A percentile compares a stretch with the other conserved stretches of the same genome.
These are phyloP conservation scores for Hassar affinis DNA, from an alignment of 2,113 vertebrate genomes.

Conservation along the genomic window DNA sequence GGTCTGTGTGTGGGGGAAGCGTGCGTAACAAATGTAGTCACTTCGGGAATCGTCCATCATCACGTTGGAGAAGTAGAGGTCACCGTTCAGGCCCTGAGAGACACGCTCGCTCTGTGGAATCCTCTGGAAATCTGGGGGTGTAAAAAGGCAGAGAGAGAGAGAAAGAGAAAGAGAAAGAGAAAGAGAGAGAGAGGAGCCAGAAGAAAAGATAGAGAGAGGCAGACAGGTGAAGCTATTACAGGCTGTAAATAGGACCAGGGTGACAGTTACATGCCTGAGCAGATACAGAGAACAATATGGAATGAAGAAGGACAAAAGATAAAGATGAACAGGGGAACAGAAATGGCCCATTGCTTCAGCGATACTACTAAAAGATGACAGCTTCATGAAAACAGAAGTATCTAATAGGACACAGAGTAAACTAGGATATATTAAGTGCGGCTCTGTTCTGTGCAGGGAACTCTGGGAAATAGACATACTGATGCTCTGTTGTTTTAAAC, in stretches of 20 bases:
- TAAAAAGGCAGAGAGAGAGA: background rate
- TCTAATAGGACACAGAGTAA: background rate
- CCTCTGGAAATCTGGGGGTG: conserved; percentile 85
- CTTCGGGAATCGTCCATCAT: conserved; percentile 84
- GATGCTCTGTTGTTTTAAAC: background rate
- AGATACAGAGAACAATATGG: background rate
- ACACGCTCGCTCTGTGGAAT: conserved; percentile 88
- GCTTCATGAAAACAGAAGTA: background rate
- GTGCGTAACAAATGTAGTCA: conserved; percentile 97
- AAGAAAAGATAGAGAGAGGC: no score
- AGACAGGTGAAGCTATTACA: conserved; percentile 20
- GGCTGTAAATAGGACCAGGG: background rate
- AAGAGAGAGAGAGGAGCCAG: background rate
- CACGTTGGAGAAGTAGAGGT: conserved; percentile 97
- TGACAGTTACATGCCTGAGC: conserved; percentile 25
- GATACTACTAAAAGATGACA: background rate
- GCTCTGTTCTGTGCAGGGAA: background rate
- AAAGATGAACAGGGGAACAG: background rate
- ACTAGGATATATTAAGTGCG: no score
- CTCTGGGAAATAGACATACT: background rate
- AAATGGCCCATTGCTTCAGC: background rate
- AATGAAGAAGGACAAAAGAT: background rate
- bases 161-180: conserved; percentile 3
- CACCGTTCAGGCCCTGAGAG: conserved; percentile 94
- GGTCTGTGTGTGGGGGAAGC: conserved; percentile 96